Percentiles rank a stretch among this genome's conserved stretches.
Evolutionary conservation across 1,140 invertebrate species (phyloP).

Genomic region (Papilio helenus): DNA sequence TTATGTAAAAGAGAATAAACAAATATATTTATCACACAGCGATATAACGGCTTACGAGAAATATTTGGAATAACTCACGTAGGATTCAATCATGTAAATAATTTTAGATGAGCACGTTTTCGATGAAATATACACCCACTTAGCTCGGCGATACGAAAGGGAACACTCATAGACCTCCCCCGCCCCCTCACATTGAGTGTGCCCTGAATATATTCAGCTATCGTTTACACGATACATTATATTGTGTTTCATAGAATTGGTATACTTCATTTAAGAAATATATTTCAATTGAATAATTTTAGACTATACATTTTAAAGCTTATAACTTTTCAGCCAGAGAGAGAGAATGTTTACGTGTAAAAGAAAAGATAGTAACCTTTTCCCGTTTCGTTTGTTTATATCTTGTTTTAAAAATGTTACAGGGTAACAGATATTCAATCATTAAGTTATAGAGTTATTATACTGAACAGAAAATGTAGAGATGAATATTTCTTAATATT

Average conservation of each 20-base stretch:
- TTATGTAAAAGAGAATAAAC: neutral
- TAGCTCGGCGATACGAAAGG: neutral
- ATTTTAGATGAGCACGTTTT: constrained; percentile 27
- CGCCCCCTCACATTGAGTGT: neutral
- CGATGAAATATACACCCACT: constrained; percentile 20
- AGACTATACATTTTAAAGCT: neutral
- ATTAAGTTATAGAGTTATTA: neutral
- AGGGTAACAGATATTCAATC: neutral
- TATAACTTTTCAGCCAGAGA: neutral
- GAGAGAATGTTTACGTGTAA: too few relatives aligned
- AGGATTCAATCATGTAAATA: constrained; percentile 21
- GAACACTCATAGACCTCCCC: neutral
- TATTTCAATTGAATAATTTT: neutral
- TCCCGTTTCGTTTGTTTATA: neutral
- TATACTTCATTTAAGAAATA: neutral
- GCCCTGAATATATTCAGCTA: neutral
- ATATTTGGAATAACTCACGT: constrained; percentile 16
- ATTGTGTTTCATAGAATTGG: neutral
- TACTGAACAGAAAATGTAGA: neutral
- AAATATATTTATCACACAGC: neutral
- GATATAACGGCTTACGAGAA: neutral
- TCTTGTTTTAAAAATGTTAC: neutral
- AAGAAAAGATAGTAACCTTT: neutral
- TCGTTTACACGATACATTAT: neutral
- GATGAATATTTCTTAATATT: neutral